Evolutionary conservation across 2,888 invertebrate genomes (phyloP).

Genomic region (Philereme vetulata): DNA sequence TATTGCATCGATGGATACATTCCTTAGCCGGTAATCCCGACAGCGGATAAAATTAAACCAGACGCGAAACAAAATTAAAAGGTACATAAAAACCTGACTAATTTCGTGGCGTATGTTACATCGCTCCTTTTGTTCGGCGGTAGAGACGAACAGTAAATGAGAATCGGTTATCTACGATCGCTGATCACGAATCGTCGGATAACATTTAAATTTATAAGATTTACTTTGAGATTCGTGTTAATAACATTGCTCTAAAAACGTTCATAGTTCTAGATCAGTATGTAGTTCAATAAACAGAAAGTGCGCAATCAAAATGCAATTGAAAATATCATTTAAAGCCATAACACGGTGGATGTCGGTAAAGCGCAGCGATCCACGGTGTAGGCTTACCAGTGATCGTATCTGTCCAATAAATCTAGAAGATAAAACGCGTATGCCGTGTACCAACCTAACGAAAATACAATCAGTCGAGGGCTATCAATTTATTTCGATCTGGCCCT

Average conservation of each 20-base stretch:
- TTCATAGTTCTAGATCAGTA: slow-evolving; percentile 10
- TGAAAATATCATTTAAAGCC: slow-evolving; percentile 16
- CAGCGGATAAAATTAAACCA: slow-evolving; percentile 83
- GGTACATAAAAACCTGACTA: slow-evolving; percentile 78
- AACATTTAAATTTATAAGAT: slow-evolving; percentile 14
- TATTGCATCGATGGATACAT: slow-evolving; percentile 79
- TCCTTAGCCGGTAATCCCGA: slow-evolving; percentile 83
- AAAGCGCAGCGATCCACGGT: slow-evolving; percentile 47
- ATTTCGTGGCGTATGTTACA: slow-evolving; percentile 79
- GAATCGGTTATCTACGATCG: slow-evolving; percentile 45
- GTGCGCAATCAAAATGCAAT: slow-evolving; percentile 14
- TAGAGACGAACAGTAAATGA: slow-evolving; percentile 30
- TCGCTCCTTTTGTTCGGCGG: slow-evolving; percentile 46
- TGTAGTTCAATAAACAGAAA: not conserved
- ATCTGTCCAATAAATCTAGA: slow-evolving; percentile 78
- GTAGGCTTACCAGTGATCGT: slow-evolving; percentile 70
- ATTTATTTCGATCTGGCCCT: slow-evolving; percentile 52
- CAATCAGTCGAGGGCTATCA: slow-evolving; percentile 53
- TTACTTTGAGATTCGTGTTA: slow-evolving; percentile 15
- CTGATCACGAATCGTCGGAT: slow-evolving; percentile 33
- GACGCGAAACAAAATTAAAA: slow-evolving; percentile 84
- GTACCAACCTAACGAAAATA: slow-evolving; percentile 54
- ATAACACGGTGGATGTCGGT: slow-evolving; percentile 19
- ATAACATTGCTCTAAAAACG: slow-evolving; percentile 8
- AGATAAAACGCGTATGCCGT: slow-evolving; percentile 61